Evolutionary conservation across 2,888 invertebrate species (phyloP).

Genomic region (Morpho helenor): DNA sequence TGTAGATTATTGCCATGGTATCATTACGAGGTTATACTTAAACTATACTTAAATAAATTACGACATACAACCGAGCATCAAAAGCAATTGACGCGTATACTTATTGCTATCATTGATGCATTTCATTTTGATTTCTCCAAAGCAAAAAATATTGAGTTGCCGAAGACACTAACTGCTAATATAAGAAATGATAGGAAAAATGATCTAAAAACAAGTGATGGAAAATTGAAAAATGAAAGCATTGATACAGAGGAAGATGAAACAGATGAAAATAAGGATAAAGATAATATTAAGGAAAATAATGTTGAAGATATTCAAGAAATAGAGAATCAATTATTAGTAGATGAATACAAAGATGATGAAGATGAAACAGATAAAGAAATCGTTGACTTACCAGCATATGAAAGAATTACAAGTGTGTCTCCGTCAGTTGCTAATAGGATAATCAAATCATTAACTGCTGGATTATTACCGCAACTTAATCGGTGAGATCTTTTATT

Average conservation of each 20-base stretch:
- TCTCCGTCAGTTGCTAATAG: constrained; percentile 86
- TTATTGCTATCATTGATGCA: constrained; percentile 89
- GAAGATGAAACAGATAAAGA: constrained; percentile 50
- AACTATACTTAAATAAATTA: constrained; percentile 88
- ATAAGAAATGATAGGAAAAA: constrained; percentile 32
- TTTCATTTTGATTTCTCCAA: constrained; percentile 94
- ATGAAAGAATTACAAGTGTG: constrained; percentile 74
- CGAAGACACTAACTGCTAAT: constrained; percentile 51
- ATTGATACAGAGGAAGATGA: constrained; percentile 33
- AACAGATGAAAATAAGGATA: constrained; percentile 18
- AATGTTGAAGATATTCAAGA: constrained; percentile 39
- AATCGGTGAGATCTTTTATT: constrained; percentile 73
- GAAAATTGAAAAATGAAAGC: constrained; percentile 3
- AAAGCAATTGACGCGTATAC: constrained; percentile 88
- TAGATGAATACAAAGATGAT: constrained; percentile 58
- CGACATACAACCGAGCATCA: constrained; percentile 86
- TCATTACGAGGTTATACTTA: constrained; percentile 90
- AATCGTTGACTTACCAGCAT: constrained; percentile 49
- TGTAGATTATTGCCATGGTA: constrained; percentile 92
- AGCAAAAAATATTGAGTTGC: constrained; percentile 59
- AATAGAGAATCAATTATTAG: constrained; percentile 53
- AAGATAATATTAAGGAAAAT: constrained; percentile 29
- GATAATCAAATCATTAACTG: constrained; percentile 85
- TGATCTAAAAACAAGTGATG: background rate
- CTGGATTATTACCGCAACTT: constrained; percentile 88